phyloP scores from a whole-genome alignment of 2,888 invertebrate genomes.

The Atherix ibis region DNA sequence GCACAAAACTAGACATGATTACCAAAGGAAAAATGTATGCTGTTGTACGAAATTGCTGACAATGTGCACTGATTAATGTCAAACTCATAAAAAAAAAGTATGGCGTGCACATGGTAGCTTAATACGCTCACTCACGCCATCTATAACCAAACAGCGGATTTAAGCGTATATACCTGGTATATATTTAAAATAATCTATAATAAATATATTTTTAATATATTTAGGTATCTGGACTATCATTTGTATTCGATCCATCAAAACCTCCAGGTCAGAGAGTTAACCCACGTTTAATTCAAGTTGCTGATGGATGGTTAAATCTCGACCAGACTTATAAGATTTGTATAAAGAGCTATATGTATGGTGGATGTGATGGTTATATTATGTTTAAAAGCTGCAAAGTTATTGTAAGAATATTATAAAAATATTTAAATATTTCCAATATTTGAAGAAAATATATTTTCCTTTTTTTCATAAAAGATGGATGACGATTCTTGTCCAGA shows the following conservation, averaged over 20 bases:
- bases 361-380: conserved; percentile 74
- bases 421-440: background rate
- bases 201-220: conserved; percentile 1
- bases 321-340: conserved; percentile 60
- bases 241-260: conserved; percentile 57
- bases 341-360: conserved; percentile 64
- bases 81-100: too few species aligned
- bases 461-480: conserved; percentile 38
- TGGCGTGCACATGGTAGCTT: too few species aligned
- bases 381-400: conserved; percentile 59
- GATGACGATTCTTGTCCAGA: conserved; percentile 76
- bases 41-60: too few species aligned
- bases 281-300: conserved; percentile 58
- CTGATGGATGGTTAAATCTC: conserved; percentile 62
- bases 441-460: too few species aligned
- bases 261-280: conserved; percentile 56
- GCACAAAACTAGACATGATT: too few species aligned
- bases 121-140: too few species aligned
- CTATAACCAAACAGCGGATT: too few species aligned
- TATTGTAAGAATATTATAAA: conserved; percentile 39
- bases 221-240: conserved; percentile 56
- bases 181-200: too few species aligned
- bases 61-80: too few species aligned
- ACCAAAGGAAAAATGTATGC: too few species aligned
- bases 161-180: too few species aligned